These are phyloP conservation scores for Peromyscus eremicus DNA, from an alignment of 2,797 vertebrate species.

Conservation along the genomic window DNA sequence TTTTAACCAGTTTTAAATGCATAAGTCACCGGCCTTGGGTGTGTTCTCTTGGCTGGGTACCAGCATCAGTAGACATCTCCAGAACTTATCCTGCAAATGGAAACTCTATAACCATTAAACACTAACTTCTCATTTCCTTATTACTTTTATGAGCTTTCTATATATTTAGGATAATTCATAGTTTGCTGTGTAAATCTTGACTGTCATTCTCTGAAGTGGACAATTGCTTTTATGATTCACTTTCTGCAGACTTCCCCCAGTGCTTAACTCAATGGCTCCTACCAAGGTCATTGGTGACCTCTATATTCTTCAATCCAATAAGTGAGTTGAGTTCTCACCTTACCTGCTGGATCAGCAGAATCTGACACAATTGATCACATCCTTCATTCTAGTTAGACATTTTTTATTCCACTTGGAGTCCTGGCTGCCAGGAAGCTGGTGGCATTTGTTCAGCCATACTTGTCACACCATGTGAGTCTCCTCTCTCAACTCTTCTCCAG, in stretches of 20 bases:
- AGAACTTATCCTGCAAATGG: slow-evolving; percentile 44
- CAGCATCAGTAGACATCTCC: neutral
- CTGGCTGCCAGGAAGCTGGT: neutral
- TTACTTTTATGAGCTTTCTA: slow-evolving; percentile 66
- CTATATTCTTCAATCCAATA: slow-evolving; percentile 4
- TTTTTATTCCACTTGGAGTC: neutral
- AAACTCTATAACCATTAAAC: slow-evolving; percentile 57
- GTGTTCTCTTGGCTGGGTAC: neutral
- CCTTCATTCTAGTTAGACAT: neutral
- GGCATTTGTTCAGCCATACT: neutral
- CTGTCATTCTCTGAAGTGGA: slow-evolving; percentile 23
- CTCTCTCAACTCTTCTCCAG: neutral
- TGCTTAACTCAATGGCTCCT: neutral
- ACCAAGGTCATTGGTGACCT: slow-evolving; percentile 26
- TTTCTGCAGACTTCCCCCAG: neutral
- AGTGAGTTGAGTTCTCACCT: slow-evolving; percentile 35
- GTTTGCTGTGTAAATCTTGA: slow-evolving; percentile 45
- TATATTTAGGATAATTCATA: slow-evolving; percentile 61
- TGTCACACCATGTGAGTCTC: neutral
- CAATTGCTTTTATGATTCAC: slow-evolving; percentile 52
- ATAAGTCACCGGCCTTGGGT: neutral
- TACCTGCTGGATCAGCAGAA: slow-evolving; percentile 65
- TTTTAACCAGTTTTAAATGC: slow-evolving; percentile 42
- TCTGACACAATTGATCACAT: slow-evolving; percentile 50
- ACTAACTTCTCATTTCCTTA: slow-evolving; percentile 59